These are phyloP conservation scores for Ochotona curzoniae DNA, from an alignment of 2,113 vertebrate genomes.

Conservation along the genomic window DNA sequence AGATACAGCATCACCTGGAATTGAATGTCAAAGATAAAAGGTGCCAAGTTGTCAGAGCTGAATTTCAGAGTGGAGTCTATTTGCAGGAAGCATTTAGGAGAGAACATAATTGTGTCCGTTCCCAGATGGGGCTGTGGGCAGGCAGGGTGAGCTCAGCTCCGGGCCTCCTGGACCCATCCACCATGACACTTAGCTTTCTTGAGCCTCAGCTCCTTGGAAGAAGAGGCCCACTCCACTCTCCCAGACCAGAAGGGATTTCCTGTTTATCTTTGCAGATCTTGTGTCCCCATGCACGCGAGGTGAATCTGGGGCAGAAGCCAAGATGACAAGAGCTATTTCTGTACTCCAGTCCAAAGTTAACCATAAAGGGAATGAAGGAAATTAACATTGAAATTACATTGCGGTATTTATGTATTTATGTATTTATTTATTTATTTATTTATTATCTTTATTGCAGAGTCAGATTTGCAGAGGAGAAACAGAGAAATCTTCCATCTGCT, in stretches of 20 bases:
- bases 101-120: no score
- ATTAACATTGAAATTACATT: slow-evolving; percentile 50
- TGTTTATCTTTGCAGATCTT: slow-evolving; percentile 70
- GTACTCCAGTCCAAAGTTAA: neutral
- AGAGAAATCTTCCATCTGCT: no score
- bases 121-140: neutral
- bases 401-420: no score
- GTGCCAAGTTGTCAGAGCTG: neutral
- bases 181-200: neutral
- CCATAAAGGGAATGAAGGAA: neutral
- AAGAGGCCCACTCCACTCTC: neutral
- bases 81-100: neutral
- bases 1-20: neutral
- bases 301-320: slow-evolving; percentile 19
- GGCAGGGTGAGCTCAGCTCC: neutral
- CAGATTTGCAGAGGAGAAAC: no score
- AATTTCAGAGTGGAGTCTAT: slow-evolving; percentile 39
- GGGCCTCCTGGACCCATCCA: neutral
- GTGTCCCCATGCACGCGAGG: neutral
- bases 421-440: no score
- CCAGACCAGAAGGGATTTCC: slow-evolving; percentile 47
- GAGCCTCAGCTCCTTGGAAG: neutral
- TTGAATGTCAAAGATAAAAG: slow-evolving; percentile 49
- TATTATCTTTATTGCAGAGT: no score
- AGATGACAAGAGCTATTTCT: slow-evolving; percentile 43